A percentile compares a stretch with the other conserved stretches of the same genome.
Conservation (phyloP, 2,797 vertebrate species). For the Paedocypris micromegethes region DNA sequence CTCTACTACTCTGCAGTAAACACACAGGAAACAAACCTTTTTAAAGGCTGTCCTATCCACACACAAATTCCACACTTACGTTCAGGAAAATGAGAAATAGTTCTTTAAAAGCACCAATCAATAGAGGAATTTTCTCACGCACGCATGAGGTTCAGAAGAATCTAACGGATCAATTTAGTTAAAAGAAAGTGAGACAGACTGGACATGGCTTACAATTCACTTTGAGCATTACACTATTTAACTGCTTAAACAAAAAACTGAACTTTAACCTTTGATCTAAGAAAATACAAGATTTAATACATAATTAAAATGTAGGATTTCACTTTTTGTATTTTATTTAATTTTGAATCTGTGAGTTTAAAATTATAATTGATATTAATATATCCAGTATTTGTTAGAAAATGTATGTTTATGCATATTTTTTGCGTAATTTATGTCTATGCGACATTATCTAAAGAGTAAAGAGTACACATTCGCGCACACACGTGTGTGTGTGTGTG, state of each 20-base stretch:
- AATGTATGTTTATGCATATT: no score
- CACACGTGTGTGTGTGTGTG: no score
- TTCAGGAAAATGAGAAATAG: slow-evolving; percentile 44
- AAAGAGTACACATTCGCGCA: no score
- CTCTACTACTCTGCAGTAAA: slow-evolving; percentile 11
- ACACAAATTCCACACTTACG: slow-evolving; percentile 29
- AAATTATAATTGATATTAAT: no score
- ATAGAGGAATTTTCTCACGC: slow-evolving; percentile 54
- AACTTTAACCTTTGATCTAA: slow-evolving; percentile 50
- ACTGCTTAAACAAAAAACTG: slow-evolving; percentile 18
- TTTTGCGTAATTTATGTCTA: no score
- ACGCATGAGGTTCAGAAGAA: slow-evolving; percentile 49
- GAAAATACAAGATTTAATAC: not conserved
- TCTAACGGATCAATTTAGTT: slow-evolving; percentile 58
- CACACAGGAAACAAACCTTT: slow-evolving; percentile 28
- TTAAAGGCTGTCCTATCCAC: slow-evolving; percentile 23
- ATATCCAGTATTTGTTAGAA: no score
- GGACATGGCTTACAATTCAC: slow-evolving; percentile 59
- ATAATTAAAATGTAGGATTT: no score
- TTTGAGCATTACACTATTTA: slow-evolving; percentile 57
- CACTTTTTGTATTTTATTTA: no score
- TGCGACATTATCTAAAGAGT: no score
- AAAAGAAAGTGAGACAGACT: slow-evolving; percentile 43
- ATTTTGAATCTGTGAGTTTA: no score
- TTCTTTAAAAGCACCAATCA: slow-evolving; percentile 40